phyloP scores from a whole-genome alignment of 1,140 invertebrate genomes.

The Halictus rubicundus region DNA sequence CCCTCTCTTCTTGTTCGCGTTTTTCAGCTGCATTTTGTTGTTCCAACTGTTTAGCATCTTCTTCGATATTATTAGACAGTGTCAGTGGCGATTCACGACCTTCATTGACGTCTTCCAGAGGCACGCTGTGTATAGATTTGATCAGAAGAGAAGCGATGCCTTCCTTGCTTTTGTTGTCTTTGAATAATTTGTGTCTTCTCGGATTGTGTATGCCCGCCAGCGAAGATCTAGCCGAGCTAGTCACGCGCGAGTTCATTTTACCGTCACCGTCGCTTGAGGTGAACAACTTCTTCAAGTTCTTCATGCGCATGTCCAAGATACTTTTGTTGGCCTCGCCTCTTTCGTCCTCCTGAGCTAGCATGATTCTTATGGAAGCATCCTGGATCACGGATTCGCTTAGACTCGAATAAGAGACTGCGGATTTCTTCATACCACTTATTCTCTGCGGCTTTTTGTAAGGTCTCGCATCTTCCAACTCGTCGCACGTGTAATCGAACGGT shows the following conservation, averaged over 20 bases:
- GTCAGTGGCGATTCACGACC: slow-evolving; percentile 79
- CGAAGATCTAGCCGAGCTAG: slow-evolving; percentile 48
- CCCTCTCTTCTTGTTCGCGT: neutral
- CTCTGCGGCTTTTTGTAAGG: neutral
- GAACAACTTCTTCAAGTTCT: slow-evolving; percentile 80
- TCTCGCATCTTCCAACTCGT: neutral
- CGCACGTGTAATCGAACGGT: neutral
- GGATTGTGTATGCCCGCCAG: slow-evolving; percentile 53
- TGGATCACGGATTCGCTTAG: slow-evolving; percentile 71
- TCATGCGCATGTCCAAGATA: slow-evolving; percentile 80
- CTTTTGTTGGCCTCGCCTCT: slow-evolving; percentile 78
- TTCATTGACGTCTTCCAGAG: slow-evolving; percentile 82
- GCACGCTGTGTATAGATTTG: slow-evolving; percentile 82
- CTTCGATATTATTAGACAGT: slow-evolving; percentile 9
- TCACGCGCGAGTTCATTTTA: slow-evolving; percentile 4
- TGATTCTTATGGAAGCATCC: slow-evolving; percentile 73
- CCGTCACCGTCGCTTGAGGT: neutral
- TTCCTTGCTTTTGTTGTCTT: slow-evolving; percentile 82
- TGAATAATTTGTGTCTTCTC: slow-evolving; percentile 76
- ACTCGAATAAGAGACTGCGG: slow-evolving; percentile 61
- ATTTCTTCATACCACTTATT: neutral
- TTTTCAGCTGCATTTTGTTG: neutral
- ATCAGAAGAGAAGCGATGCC: slow-evolving; percentile 85
- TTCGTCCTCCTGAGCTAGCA: slow-evolving; percentile 82
- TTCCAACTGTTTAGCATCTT: neutral